A percentile compares a stretch with the other conserved stretches of the same genome.
Evolutionary conservation across 2,113 vertebrate species (phyloP).

Genomic region (Castor canadensis): DNA sequence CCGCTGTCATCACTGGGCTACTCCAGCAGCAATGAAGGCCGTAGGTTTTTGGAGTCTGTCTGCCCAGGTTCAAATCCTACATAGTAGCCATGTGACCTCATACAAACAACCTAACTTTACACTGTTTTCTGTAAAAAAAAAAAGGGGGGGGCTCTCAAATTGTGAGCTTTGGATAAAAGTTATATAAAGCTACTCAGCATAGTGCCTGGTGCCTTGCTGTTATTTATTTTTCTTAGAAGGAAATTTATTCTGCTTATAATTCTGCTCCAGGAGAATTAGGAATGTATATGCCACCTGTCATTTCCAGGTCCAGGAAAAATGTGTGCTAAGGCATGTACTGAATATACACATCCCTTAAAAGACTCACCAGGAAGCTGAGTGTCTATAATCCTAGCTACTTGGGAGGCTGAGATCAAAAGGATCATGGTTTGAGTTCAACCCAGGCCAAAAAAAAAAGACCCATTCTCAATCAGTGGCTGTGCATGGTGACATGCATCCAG

Average conservation of each 20-base stretch:
- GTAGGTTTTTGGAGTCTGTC: not conserved
- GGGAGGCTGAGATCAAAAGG: no score
- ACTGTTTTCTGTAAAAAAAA: not conserved
- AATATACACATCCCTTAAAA: not conserved
- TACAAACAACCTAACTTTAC: not conserved
- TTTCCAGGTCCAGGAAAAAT: not conserved
- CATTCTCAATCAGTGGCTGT: no score
- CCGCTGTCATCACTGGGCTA: rapidly evolving
- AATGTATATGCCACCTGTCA: not conserved
- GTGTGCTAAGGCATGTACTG: not conserved
- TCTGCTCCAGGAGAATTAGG: not conserved
- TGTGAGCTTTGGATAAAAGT: not conserved
- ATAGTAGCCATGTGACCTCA: not conserved
- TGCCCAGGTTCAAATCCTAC: not conserved
- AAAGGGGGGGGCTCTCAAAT: not conserved
- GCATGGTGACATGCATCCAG: no score
- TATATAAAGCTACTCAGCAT: not conserved
- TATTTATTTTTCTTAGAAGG: not conserved
- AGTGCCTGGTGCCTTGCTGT: not conserved
- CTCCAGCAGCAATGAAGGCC: not conserved
- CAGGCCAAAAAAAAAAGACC: no score
- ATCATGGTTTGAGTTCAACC: no score
- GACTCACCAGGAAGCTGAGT: not conserved
- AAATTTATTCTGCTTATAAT: not conserved
- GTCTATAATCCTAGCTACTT: no score